Evolutionary conservation across 2,113 vertebrate species (phyloP).

Genomic region (Amazona guildingii): DNA sequence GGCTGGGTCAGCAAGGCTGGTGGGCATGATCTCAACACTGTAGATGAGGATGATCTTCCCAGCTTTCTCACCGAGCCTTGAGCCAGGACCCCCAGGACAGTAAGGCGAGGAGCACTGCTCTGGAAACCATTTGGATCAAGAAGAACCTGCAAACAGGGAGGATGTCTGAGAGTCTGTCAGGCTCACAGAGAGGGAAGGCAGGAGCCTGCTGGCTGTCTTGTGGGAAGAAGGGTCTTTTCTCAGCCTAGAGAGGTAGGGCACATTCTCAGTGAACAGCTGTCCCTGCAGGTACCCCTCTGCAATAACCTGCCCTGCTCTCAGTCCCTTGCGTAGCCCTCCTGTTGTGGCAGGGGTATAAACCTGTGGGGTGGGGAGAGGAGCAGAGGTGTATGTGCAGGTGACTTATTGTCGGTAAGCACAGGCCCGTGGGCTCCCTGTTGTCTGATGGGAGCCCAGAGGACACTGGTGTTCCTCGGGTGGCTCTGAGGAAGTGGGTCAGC

Average conservation of each 20-base stretch:
- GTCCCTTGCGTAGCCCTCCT: background rate
- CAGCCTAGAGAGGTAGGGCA: background rate
- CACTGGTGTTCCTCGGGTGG: background rate
- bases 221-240: background rate
- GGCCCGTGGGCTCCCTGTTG: background rate
- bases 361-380: background rate
- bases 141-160: slow-evolving; percentile 65
- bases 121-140: slow-evolving; percentile 57
- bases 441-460: background rate
- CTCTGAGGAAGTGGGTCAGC: background rate
- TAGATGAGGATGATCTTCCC: background rate
- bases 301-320: background rate
- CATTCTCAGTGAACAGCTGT: background rate
- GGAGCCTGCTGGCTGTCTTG: background rate
- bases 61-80: background rate
- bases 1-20: background rate
- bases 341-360: background rate
- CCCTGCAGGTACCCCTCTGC: background rate
- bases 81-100: background rate
- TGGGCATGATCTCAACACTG: fast-evolving
- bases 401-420: background rate
- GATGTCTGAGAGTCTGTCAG: slow-evolving; percentile 30
- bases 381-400: background rate
- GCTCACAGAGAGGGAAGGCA: slow-evolving; percentile 16
- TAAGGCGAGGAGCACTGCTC: slow-evolving; percentile 14